Percentiles rank a stretch among this genome's conserved stretches.
Evolutionary conservation across 2,888 invertebrate species (phyloP).

Genomic region (Acleris holmiana): DNA sequence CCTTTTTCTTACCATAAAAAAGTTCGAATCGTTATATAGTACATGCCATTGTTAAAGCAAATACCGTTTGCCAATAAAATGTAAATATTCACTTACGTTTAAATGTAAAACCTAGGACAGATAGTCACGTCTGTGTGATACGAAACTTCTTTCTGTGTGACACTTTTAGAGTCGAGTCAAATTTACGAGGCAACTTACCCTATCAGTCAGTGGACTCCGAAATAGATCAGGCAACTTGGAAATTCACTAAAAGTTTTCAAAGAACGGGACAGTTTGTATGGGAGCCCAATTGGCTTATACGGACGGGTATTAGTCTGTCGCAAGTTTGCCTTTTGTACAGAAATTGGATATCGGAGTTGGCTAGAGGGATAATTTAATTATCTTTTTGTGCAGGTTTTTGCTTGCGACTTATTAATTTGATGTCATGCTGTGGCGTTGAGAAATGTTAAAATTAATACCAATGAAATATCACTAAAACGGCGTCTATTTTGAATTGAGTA

Average conservation of each 20-base stretch:
- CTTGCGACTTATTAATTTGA: background rate
- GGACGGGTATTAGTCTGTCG: constrained; percentile 29
- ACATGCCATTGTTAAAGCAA: too few relatives aligned
- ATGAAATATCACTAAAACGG: too few relatives aligned
- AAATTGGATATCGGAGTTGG: constrained; percentile 28
- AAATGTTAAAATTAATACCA: too few relatives aligned
- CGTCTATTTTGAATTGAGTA: too few relatives aligned
- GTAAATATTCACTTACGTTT: constrained; percentile 13
- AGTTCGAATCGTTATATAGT: too few relatives aligned
- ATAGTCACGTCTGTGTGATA: constrained; percentile 26
- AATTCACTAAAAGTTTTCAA: constrained; percentile 36
- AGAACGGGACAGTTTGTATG: constrained; percentile 34
- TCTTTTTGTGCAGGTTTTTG: constrained; percentile 1
- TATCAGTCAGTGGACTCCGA: constrained; percentile 36
- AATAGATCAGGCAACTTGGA: constrained; percentile 35
- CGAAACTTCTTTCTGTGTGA: constrained; percentile 32
- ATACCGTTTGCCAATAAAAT: constrained; percentile 10
- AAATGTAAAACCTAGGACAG: constrained; percentile 20
- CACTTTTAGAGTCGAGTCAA: constrained; percentile 33
- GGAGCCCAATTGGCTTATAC: constrained; percentile 32
- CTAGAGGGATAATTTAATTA: constrained; percentile 21
- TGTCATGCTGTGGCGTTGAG: background rate
- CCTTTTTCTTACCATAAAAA: too few relatives aligned
- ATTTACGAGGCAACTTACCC: constrained; percentile 34
- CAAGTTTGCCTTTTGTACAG: constrained; percentile 26